Evolutionary conservation across 2,797 vertebrate species (phyloP), one percentile per base, ranked within the genome.

Genomic region (Vespertilio murinus): DNA sequence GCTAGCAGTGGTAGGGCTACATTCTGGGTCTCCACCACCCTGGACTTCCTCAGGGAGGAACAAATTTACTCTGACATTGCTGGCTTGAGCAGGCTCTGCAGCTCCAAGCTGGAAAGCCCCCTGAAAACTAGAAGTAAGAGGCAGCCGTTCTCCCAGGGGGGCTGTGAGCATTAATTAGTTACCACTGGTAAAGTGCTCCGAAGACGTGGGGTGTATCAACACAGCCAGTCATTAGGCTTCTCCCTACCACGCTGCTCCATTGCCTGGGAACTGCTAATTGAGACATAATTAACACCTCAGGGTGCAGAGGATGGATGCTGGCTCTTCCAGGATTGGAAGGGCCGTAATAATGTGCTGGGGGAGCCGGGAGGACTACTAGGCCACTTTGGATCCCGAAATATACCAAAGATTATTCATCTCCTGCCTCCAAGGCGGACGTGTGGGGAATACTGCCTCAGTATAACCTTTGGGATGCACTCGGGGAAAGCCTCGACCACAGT

Each of bases 221-320:
- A 93, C 1, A 0, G 67, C 73, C 42, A 92, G 78, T 95, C 89
- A 95, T 96, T 94, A 96, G 95, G 47, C 89, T 91, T 89, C 75
- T 91, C 89, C 93, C 85, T 18, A 81, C 92, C 71, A 83, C 56
- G 40, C 54, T 70, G 74, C 83, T 80, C 52, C 54, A 92, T n/a
- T 94, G 91, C 71, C 83, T 73, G 25, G 94, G 64, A 93, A 90
- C 85, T 87, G 96, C 94, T 96, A 96, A 97, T 94, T 96, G 95
- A 96, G 96, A 96, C 95, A 94, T 96, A 96, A 97, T 96, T 94
- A 96, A 91, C 94, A 94, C 95, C 94, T 94, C 73, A 59, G 95
- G 95, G 95, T 71, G 81, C 77, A 87, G 71, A 91, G 91, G 80
- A 84, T 0, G 0, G 30, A 65, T 71, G 81, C 89, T 56, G 93